phyloP scores from a whole-genome alignment of 2,113 vertebrate species.

The Trogon melanurus region DNA sequence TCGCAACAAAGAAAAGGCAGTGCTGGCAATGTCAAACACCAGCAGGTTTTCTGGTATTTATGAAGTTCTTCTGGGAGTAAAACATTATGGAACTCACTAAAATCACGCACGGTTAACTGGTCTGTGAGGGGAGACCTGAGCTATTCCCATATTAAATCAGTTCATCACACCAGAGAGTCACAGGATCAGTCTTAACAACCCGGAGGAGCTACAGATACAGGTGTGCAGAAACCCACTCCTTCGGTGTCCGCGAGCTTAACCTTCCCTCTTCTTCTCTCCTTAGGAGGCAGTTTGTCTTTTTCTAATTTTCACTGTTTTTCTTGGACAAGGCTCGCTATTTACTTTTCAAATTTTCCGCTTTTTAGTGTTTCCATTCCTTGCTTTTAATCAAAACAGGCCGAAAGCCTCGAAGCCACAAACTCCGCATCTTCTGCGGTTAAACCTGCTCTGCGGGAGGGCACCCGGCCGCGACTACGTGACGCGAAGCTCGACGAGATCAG shows the following conservation, averaged over 20 bases:
- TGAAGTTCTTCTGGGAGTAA: too few relatives aligned
- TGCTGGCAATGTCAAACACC: neutral
- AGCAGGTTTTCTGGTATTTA: too few relatives aligned
- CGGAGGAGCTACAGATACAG: accelerated
- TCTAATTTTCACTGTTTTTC: neutral
- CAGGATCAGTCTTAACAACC: neutral
- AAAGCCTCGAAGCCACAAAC: neutral
- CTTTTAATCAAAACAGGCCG: neutral
- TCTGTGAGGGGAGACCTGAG: neutral
- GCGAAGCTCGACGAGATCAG: neutral
- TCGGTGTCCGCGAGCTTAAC: neutral
- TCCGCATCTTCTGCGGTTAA: neutral
- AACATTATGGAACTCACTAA: neutral
- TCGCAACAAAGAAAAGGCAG: neutral
- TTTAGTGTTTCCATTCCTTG: neutral
- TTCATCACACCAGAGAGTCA: neutral
- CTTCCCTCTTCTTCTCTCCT: neutral
- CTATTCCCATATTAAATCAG: neutral
- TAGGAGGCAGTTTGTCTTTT: neutral
- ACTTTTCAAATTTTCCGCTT: neutral
- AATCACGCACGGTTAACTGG: neutral
- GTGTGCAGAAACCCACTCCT: neutral
- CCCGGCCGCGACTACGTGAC: neutral
- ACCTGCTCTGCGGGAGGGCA: accelerated
- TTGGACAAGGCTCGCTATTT: neutral